Evolutionary conservation across 2,113 vertebrate genomes (phyloP).

Genomic region (Corythornis cristatus): DNA sequence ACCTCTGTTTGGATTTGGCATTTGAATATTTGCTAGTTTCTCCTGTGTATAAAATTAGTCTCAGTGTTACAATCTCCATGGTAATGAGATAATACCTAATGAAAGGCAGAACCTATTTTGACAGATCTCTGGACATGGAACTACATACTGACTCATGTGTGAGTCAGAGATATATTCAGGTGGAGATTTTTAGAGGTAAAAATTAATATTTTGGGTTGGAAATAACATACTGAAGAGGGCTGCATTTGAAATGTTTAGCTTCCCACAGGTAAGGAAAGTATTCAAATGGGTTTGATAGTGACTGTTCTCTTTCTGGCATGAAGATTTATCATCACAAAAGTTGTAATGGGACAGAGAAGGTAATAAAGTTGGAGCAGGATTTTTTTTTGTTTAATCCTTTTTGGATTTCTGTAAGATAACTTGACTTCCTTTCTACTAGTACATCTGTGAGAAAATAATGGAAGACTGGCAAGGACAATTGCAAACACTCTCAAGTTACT

Average conservation of each 20-base stretch:
- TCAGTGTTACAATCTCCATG: not conserved
- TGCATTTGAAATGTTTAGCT: not conserved
- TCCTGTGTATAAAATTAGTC: not conserved
- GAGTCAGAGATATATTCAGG: not conserved
- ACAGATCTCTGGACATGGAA: not conserved
- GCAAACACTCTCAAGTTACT: no score
- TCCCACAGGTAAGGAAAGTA: not conserved
- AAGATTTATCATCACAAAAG: not conserved
- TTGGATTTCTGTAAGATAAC: not conserved
- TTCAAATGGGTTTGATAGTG: not conserved
- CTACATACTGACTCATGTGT: not conserved
- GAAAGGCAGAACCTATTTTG: not conserved
- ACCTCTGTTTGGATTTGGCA: not conserved
- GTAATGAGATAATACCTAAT: not conserved
- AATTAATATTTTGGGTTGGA: not conserved
- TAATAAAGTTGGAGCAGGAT: not conserved
- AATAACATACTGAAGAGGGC: not conserved
- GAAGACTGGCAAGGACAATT: no score
- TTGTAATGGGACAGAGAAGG: not conserved
- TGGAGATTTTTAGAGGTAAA: not conserved
- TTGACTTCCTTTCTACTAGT: not conserved
- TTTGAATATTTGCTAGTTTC: not conserved
- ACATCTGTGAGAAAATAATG: no score
- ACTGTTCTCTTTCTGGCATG: not conserved
- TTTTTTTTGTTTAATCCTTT: not conserved